These are phyloP conservation scores for Nasonia giraulti DNA, from an alignment of 1,140 invertebrate species.

Conservation along the genomic window DNA sequence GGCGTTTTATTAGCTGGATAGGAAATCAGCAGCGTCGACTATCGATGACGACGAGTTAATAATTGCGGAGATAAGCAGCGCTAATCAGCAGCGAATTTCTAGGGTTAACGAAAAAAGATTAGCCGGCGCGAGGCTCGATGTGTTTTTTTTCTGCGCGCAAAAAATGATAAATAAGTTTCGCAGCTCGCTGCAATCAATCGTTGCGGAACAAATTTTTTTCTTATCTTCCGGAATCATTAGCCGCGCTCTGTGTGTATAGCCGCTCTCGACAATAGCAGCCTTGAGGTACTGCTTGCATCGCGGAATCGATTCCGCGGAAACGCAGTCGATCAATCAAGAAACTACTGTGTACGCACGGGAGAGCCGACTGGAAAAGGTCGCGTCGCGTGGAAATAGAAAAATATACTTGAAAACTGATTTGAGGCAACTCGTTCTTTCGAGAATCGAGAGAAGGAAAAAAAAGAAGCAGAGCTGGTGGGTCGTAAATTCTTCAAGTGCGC, in stretches of 20 bases:
- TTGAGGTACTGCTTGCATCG: background rate
- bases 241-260: no score
- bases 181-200: background rate
- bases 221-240: slow-evolving; percentile 4
- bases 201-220: background rate
- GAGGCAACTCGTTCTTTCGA: background rate
- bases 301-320: slow-evolving; percentile 16
- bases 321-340: slow-evolving; percentile 21
- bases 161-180: background rate
- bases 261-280: background rate
- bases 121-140: no score
- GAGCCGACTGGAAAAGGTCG: background rate
- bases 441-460: background rate
- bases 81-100: background rate
- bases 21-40: no score
- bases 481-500: slow-evolving; percentile 30
- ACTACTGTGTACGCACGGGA: background rate
- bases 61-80: background rate
- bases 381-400: background rate
- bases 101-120: background rate
- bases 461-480: background rate
- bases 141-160: background rate
- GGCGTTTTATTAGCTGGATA: no score
- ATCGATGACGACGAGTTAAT: background rate
- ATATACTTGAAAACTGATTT: slow-evolving; percentile 19